Conservation (phyloP, 2,113 vertebrate species). For the Cinclus mexicanus region DNA sequence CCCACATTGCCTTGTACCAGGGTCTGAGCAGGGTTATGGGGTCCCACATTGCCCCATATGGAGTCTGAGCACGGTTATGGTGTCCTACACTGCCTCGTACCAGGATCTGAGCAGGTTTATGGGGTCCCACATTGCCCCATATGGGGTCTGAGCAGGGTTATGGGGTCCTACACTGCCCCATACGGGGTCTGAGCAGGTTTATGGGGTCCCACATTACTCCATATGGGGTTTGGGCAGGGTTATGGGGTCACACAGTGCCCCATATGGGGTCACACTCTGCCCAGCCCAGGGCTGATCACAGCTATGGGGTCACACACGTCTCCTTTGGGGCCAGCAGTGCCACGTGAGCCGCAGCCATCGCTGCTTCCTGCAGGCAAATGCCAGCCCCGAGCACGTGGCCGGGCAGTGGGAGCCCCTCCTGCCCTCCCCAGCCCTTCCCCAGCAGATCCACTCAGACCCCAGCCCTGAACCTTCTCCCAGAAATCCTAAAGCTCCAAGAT, state of each 20-base stretch:
- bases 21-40: neutral
- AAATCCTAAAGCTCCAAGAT: neutral
- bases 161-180: accelerated
- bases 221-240: neutral
- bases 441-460: accelerated
- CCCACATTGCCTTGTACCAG: too few relatives aligned
- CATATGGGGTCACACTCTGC: neutral
- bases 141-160: neutral
- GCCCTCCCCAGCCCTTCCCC: neutral
- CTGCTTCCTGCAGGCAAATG: neutral
- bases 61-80: neutral
- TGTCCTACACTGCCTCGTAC: accelerated
- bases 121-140: neutral
- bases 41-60: too few relatives aligned
- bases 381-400: accelerated
- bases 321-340: neutral
- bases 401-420: neutral
- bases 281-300: neutral
- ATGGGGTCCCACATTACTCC: accelerated
- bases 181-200: neutral
- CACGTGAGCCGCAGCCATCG: neutral
- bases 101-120: neutral
- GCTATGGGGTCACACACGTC: accelerated
- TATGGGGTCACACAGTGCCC: neutral
- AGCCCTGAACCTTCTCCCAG: accelerated